Percentiles rank a stretch among this genome's conserved stretches.
Conservation (phyloP, 2,797 vertebrate species). For the Anniella stebbinsi region DNA sequence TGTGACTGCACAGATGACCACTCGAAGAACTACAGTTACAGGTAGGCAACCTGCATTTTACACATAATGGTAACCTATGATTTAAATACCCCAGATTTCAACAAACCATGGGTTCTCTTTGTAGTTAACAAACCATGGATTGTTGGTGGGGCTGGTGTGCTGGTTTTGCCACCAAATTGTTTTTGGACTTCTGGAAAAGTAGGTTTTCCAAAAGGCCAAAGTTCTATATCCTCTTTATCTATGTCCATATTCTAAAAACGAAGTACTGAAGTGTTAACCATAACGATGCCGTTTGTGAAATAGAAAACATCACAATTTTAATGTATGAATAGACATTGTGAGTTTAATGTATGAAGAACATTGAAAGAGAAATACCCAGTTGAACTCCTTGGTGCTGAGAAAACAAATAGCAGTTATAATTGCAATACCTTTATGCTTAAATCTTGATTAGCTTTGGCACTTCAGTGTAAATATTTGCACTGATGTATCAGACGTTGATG, state of each 20-base stretch:
- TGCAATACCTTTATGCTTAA: conserved; percentile 16
- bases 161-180: background rate
- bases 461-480: conserved; percentile 12
- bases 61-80: too few species aligned
- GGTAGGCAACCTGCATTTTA: too few species aligned
- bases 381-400: background rate
- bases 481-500: background rate
- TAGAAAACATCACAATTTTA: background rate
- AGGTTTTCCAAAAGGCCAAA: background rate
- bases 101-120: too few species aligned
- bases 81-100: too few species aligned
- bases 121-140: too few species aligned
- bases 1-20: too few species aligned
- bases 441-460: background rate
- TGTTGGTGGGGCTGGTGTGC: too few species aligned
- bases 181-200: background rate
- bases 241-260: background rate
- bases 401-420: conserved; percentile 19
- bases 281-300: background rate
- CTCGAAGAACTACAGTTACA: too few species aligned
- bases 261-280: background rate
- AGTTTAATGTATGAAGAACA: background rate
- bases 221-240: background rate
- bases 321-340: background rate
- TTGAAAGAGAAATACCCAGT: background rate